A percentile compares a stretch with the other conserved stretches of the same genome.
These are phyloP conservation scores for Paralinhomoeus sp. DNA, from an alignment of 2,888 invertebrate species.

Conservation along the genomic window DNA sequence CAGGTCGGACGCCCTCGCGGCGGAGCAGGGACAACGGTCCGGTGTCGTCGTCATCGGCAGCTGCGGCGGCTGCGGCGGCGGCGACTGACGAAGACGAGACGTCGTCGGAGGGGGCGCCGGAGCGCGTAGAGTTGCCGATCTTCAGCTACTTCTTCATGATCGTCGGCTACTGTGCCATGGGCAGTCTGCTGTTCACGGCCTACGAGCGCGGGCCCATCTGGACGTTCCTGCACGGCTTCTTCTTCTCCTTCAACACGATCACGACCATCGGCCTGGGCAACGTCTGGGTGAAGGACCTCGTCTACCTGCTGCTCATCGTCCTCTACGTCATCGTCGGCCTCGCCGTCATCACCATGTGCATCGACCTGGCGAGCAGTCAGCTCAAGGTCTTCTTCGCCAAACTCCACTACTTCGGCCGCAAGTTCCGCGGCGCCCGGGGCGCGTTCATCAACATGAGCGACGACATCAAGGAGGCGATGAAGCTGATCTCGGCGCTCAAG, in stretches of 20 bases:
- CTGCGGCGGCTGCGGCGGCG: slow-evolving; percentile 5
- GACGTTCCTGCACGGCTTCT: slow-evolving; percentile 25
- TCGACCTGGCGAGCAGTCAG: slow-evolving; percentile 24
- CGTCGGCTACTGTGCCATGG: slow-evolving; percentile 17
- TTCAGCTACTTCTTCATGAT: slow-evolving; percentile 24
- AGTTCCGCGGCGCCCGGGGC: too few relatives aligned
- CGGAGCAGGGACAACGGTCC: too few relatives aligned
- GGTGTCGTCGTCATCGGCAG: too few relatives aligned
- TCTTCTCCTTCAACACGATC: slow-evolving; percentile 26
- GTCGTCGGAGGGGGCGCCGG: slow-evolving; percentile 10
- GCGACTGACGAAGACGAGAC: slow-evolving; percentile 11
- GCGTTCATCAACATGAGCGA: too few relatives aligned
- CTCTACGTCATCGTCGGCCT: too few relatives aligned
- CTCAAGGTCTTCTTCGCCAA: too few relatives aligned
- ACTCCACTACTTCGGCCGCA: too few relatives aligned
- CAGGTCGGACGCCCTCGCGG: too few relatives aligned
- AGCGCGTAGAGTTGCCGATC: slow-evolving; percentile 21
- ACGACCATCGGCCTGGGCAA: slow-evolving; percentile 24
- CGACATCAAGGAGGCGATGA: slow-evolving; percentile 24
- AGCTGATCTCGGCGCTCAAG: too few relatives aligned
- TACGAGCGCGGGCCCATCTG: slow-evolving; percentile 9
- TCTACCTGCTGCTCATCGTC: too few relatives aligned
- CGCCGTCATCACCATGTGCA: slow-evolving; percentile 24
- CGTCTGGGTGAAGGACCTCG: slow-evolving; percentile 14
- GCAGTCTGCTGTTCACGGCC: slow-evolving; percentile 3